Evolutionary conservation across 2,113 vertebrate genomes (phyloP).

Genomic region (Ageneiosus marmoratus): DNA sequence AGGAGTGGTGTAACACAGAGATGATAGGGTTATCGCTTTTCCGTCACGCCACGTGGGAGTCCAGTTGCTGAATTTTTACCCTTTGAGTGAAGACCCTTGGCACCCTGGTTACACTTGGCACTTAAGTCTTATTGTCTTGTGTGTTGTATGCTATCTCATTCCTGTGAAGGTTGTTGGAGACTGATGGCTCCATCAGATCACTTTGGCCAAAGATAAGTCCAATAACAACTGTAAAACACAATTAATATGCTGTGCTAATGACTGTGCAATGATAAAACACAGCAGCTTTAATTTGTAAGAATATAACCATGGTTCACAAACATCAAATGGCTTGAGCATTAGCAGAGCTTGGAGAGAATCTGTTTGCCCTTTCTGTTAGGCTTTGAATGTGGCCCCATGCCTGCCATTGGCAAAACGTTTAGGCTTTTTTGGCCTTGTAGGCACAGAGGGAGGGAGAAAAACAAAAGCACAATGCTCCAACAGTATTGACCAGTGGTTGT

Average conservation of each 20-base stretch:
- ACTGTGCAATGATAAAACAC: background rate
- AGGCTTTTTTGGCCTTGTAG: slow-evolving; percentile 38
- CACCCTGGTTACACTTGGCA: background rate
- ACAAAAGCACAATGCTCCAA: slow-evolving; percentile 53
- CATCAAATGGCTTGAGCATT: slow-evolving; percentile 5
- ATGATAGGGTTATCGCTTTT: too few species aligned
- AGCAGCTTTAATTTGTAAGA: background rate
- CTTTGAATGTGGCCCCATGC: slow-evolving; percentile 34
- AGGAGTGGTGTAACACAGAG: too few species aligned
- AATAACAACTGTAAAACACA: background rate
- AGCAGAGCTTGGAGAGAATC: slow-evolving; percentile 17
- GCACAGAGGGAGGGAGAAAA: slow-evolving; percentile 45
- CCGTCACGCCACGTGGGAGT: too few species aligned
- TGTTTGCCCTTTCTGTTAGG: slow-evolving; percentile 35
- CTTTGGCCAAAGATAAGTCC: background rate
- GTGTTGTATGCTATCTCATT: background rate
- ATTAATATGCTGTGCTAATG: background rate
- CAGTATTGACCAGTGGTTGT: slow-evolving; percentile 56
- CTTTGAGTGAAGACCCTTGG: background rate
- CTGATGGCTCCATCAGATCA: background rate
- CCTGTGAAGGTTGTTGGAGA: background rate
- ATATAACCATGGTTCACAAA: background rate
- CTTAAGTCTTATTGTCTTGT: background rate
- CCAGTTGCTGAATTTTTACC: background rate
- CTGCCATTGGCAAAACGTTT: slow-evolving; percentile 44